Evolutionary conservation across 1,140 invertebrate genomes (phyloP).

Genomic region (Caerostris darwini): DNA sequence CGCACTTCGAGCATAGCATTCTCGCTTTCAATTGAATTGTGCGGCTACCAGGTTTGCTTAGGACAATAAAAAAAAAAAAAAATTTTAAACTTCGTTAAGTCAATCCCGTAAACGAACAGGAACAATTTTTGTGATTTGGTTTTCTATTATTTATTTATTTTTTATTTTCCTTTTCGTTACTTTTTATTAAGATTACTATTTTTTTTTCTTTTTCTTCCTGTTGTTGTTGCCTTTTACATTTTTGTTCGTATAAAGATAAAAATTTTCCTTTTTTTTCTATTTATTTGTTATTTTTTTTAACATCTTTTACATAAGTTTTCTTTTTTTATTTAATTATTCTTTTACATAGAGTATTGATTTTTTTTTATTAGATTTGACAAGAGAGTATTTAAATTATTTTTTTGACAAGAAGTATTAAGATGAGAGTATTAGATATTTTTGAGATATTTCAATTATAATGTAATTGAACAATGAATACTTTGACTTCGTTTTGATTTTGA

Average conservation of each 20-base stretch:
- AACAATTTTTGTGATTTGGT: conserved; percentile 24
- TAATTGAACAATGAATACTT: conserved; percentile 64
- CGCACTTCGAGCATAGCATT: conserved; percentile 58
- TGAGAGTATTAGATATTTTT: conserved; percentile 24
- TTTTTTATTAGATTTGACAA: too few species aligned
- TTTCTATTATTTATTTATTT: not conserved
- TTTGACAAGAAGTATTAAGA: conserved; percentile 22
- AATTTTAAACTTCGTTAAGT: conserved; percentile 68
- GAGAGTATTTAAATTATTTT: conserved; percentile 39
- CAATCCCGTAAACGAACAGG: not conserved
- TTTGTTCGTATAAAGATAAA: too few species aligned
- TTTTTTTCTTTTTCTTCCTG: not conserved
- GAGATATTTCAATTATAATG: conserved; percentile 60
- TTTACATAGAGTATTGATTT: not conserved
- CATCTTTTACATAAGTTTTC: not conserved
- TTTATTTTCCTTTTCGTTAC: too few species aligned
- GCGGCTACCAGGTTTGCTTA: not conserved
- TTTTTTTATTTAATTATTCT: not conserved
- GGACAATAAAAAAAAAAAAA: not conserved
- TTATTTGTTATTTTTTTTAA: not conserved
- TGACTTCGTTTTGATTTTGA: not conserved
- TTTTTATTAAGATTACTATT: not conserved
- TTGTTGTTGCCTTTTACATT: not conserved
- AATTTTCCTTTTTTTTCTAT: not conserved
- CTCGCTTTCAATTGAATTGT: conserved; percentile 14